Percentiles rank a stretch among this genome's conserved stretches.
Conservation (phyloP, 2,113 vertebrate genomes). For the Xiphophorus maculatus region DNA sequence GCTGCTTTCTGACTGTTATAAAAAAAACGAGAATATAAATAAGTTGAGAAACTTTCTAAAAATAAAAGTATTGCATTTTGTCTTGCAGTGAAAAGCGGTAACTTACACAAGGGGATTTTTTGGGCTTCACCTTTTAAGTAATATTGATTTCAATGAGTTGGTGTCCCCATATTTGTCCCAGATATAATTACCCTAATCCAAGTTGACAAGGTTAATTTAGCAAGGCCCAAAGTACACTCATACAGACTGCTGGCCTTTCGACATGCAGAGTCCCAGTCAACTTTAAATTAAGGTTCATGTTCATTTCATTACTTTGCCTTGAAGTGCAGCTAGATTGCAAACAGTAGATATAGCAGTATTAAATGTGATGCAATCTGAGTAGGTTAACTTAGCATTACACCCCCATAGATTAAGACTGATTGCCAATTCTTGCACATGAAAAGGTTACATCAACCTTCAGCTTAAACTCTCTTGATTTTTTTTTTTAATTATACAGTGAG, state of each 20-base stretch:
- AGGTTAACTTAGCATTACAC: conserved; percentile 65
- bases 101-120: conserved; percentile 29
- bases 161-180: conserved; percentile 26
- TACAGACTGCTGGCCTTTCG: conserved; percentile 65
- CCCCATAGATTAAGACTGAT: conserved; percentile 71
- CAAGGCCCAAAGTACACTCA: conserved; percentile 49
- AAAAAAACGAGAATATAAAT: conserved; percentile 52
- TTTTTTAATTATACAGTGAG: conserved; percentile 21
- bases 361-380: conserved; percentile 71
- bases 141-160: conserved; percentile 27
- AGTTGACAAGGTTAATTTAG: conserved; percentile 72
- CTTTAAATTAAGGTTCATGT: conserved; percentile 64
- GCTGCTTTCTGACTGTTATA: conserved; percentile 50
- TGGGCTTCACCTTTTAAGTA: conserved; percentile 39
- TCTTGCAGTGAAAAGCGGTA: conserved; percentile 21
- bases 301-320: conserved; percentile 64
- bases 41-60: conserved; percentile 59
- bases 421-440: conserved; percentile 58
- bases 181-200: conserved; percentile 55
- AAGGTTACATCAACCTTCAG: conserved; percentile 77
- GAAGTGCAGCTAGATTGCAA: conserved; percentile 50
- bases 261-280: conserved; percentile 50
- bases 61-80: conserved; percentile 59
- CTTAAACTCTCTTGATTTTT: conserved; percentile 48
- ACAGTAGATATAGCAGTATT: conserved; percentile 48